Base-by-base conservation (phyloP, 2,888 invertebrate species). In the Alitta virens region DNA sequence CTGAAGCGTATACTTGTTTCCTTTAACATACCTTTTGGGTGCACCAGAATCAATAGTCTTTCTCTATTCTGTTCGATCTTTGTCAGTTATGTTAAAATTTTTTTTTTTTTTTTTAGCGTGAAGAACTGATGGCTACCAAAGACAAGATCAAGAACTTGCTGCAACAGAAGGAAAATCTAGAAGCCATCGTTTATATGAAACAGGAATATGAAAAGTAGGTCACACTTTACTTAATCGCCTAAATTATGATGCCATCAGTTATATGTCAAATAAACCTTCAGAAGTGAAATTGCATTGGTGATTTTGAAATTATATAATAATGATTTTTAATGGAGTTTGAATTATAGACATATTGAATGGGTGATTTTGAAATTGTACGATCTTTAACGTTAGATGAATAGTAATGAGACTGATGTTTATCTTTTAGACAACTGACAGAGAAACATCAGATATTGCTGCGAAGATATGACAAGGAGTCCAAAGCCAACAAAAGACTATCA, bases 121-220 rank as follows among this genome's bases (percentile, higher is more conserved):
- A 91, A 73, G 86, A 89, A 62, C 86, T 94, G 68, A 87, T 88
- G 23, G 85, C 86, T 0, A 86, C 90, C 0, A 86, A 89, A 78
- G 89, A 90, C 40, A 90, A 88, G 68, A 87, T 90, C n/a, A 88
- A 89, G 24, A 85, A 88, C 0, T 86, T 94, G 38, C 88, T 90
- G 56, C 91, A 94, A 64, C 88, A 91, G 64, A 90, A 91, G 58
- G 94, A 94, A 80, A 94, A 96, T 83, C 84, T 95, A 60, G 88
- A 88, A 79, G 88, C 86, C 73, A 92, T 88, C 82, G 85, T 88
- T 76, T 88, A 86, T 75, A 87, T 84, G 69, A 90, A 89, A 81
- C 85, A 85, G 25, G 87, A 89, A 68, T 86, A 87, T 68, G 93
- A 95, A 83, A 88, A 88, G 86, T 89, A 83, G 83, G 86, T 61